Conservation (phyloP, 2,113 vertebrate species). For the Sula dactylatra region DNA sequence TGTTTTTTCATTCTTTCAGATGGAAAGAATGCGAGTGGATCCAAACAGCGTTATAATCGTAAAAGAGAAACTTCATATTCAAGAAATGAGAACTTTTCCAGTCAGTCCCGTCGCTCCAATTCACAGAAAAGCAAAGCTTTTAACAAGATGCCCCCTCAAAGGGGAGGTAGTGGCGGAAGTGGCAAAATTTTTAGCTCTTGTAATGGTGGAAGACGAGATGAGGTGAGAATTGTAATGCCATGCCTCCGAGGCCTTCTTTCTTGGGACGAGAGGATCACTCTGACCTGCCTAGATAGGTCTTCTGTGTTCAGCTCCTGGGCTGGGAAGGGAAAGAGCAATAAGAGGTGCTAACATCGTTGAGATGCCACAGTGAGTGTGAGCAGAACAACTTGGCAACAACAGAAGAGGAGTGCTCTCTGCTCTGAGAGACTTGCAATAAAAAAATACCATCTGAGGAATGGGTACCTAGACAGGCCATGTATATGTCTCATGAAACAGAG, state of each 20-base stretch:
- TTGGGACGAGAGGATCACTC: not conserved
- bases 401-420: slow-evolving; percentile 25
- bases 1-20: slow-evolving; percentile 78
- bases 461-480: not conserved
- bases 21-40: slow-evolving; percentile 88
- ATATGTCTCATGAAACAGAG: not conserved
- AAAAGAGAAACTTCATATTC: slow-evolving; percentile 92
- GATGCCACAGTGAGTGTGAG: not conserved
- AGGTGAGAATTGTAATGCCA: slow-evolving; percentile 77
- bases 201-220: slow-evolving; percentile 97
- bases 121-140: slow-evolving; percentile 99
- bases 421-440: not conserved
- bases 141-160: slow-evolving; percentile 98
- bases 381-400: not conserved
- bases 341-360: not conserved
- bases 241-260: not conserved
- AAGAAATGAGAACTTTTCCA: slow-evolving; percentile 89
- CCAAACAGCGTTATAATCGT: slow-evolving; percentile 88
- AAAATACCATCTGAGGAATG: not conserved
- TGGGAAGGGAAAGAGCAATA: not conserved
- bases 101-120: slow-evolving; percentile 88
- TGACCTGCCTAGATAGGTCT: slow-evolving; percentile 23
- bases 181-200: slow-evolving; percentile 86
- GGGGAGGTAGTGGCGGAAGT: slow-evolving; percentile 78
- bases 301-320: not conserved